Evolutionary conservation across 2,113 vertebrate species (phyloP), one percentile per base, ranked within the genome.

Genomic region (Albula glossodonta): DNA sequence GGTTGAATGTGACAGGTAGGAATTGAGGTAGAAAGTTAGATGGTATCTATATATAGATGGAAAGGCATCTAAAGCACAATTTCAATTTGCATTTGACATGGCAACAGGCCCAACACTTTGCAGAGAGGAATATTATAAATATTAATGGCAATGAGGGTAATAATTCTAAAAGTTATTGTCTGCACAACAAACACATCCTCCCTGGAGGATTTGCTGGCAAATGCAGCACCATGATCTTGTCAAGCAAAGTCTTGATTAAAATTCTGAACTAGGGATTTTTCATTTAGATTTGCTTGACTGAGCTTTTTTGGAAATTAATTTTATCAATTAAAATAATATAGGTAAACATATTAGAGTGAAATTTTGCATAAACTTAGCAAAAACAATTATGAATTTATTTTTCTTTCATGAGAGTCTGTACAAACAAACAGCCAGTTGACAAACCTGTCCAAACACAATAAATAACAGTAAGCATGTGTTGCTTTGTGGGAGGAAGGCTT

Each of bases 21-120:
- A 80, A 85, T 50, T 50, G 41, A 63, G 56, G 31, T 57, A 56
- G 49, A n/a, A n/a, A n/a, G n/a, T n/a, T n/a, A n/a, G n/a, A n/a
- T n/a, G n/a, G n/a, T n/a, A n/a, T 31, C 11, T 79, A 51, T 25
- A 31, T 63, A 63, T 63, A 22, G 11, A 25, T 17, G 31, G 60
- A 52, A 56, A 49, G 41, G 78, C 57, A 66, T 85, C 22, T 57
- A 9, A 4, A 50, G 53, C 7, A 51, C 41, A 85, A 85, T 85
- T 80, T 80, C 15, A 19, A 85, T 85, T 66, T 85, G 78, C 84
- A 49, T 85, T 85, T 85, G 84, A 85, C 56, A 85, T 85, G 84
- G 53, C 41, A 50, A 81, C 5, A 19, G 57, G 56, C 53, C 56
- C 66, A 74, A 9, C 49, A 4, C 53, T 51, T 51, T 63, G 49